Evolutionary conservation across 2,797 vertebrate genomes (phyloP).

Genomic region (Spondyliosoma cantharus): DNA sequence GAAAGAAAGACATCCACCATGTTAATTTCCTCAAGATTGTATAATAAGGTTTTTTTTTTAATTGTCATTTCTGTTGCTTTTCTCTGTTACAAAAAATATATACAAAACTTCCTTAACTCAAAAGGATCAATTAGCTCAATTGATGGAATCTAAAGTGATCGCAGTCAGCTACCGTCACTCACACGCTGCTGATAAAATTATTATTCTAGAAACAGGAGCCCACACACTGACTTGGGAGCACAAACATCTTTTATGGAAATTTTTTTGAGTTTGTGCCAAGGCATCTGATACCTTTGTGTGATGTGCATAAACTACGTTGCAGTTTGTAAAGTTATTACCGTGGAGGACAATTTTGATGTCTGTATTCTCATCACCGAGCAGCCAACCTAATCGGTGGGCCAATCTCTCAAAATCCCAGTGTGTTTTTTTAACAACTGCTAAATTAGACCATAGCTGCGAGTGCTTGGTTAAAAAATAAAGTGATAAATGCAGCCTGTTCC

Average conservation of each 20-base stretch:
- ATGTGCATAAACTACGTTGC: not conserved
- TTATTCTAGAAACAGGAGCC: not conserved
- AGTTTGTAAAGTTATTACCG: slow-evolving; percentile 3
- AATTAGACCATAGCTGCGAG: slow-evolving; percentile 51
- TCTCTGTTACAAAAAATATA: not conserved
- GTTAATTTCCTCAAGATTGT: not conserved
- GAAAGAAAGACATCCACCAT: not conserved
- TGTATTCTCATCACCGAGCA: slow-evolving; percentile 22
- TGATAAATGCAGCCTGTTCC: slow-evolving; percentile 36
- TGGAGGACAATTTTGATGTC: slow-evolving; percentile 15
- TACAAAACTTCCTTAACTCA: not conserved
- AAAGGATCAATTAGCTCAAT: slow-evolving; percentile 22
- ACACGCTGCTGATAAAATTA: slow-evolving; percentile 16
- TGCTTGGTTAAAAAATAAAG: slow-evolving; percentile 35
- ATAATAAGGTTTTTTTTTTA: not conserved
- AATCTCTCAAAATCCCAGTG: slow-evolving; percentile 28
- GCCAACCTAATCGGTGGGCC: slow-evolving; percentile 34
- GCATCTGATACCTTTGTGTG: slow-evolving; percentile 5
- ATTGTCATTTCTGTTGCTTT: not conserved
- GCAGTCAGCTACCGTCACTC: slow-evolving; percentile 26
- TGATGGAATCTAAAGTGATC: slow-evolving; percentile 20
- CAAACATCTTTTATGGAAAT: not conserved
- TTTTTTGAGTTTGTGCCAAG: slow-evolving; percentile 1
- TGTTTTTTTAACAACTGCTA: slow-evolving; percentile 42
- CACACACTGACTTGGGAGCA: slow-evolving; percentile 1